Percentiles rank a stretch among this genome's conserved stretches.
phyloP scores from a whole-genome alignment of 2,113 vertebrate genomes.

The Probosciger aterrimus region DNA sequence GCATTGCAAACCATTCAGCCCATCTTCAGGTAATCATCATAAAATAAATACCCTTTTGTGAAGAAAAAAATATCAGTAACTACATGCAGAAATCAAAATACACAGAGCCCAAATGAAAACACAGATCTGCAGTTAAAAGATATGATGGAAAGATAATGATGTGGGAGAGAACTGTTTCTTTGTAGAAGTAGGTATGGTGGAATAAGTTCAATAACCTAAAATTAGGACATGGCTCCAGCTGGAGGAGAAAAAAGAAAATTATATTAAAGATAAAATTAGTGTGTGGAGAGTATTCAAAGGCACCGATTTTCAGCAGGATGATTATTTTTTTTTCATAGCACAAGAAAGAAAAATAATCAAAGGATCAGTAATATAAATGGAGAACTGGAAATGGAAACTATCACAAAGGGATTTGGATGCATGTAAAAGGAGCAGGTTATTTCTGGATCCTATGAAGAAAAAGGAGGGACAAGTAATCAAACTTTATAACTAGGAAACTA shows the following conservation, averaged over 20 bases:
- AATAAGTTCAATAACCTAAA: neutral
- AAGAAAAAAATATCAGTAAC: neutral
- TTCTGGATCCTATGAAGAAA: neutral
- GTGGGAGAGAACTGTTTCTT: neutral
- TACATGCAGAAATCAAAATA: slow-evolving; percentile 6
- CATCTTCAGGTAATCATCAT: neutral
- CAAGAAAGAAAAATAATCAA: neutral
- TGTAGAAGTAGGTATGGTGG: neutral
- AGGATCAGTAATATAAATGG: neutral
- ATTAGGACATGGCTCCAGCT: neutral
- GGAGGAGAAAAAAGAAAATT: neutral
- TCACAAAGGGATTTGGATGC: neutral
- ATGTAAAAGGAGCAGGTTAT: neutral
- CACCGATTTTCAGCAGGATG: neutral
- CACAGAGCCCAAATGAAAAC: neutral
- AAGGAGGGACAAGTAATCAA: neutral
- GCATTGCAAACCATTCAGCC: neutral
- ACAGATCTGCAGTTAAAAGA: neutral
- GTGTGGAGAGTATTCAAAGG: neutral
- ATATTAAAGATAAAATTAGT: neutral
- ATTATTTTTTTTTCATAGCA: neutral
- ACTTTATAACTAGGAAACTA: neutral
- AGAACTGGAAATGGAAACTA: neutral
- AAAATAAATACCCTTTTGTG: slow-evolving; percentile 2
- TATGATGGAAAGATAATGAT: neutral